phyloP scores from a whole-genome alignment of 2,113 vertebrate species.

The Psittacus erithacus region DNA sequence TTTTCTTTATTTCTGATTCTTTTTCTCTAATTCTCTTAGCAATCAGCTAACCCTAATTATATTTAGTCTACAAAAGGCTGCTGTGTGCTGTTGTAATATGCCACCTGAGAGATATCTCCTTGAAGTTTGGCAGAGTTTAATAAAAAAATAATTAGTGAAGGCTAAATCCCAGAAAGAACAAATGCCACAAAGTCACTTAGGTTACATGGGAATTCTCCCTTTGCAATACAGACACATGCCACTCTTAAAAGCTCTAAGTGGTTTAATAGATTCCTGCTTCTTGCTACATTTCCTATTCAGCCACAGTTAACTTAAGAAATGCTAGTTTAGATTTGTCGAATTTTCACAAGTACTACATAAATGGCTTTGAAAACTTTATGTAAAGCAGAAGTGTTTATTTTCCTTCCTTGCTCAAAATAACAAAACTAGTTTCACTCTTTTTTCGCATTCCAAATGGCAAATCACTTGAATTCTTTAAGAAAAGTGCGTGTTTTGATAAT shows the following conservation, averaged over 20 bases:
- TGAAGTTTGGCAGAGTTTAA: conserved; percentile 70
- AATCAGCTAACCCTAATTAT: conserved; percentile 60
- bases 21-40: conserved; percentile 55
- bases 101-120: conserved; percentile 60
- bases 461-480: background rate
- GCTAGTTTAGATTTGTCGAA: background rate
- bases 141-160: conserved; percentile 62
- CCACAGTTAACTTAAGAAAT: background rate
- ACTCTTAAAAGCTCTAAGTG: background rate
- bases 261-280: background rate
- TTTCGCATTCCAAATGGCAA: background rate
- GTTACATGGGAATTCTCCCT: background rate
- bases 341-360: background rate
- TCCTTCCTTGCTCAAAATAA: background rate
- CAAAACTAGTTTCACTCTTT: background rate
- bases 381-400: background rate
- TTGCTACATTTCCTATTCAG: background rate
- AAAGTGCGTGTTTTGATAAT: background rate
- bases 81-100: conserved; percentile 50
- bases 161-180: background rate
- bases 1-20: background rate
- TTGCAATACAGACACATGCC: background rate
- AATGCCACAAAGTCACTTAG: background rate
- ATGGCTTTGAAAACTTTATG: background rate
- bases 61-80: conserved; percentile 52